Conservation (phyloP, 2,888 invertebrate species). For the Eugnorisma glareosa region DNA sequence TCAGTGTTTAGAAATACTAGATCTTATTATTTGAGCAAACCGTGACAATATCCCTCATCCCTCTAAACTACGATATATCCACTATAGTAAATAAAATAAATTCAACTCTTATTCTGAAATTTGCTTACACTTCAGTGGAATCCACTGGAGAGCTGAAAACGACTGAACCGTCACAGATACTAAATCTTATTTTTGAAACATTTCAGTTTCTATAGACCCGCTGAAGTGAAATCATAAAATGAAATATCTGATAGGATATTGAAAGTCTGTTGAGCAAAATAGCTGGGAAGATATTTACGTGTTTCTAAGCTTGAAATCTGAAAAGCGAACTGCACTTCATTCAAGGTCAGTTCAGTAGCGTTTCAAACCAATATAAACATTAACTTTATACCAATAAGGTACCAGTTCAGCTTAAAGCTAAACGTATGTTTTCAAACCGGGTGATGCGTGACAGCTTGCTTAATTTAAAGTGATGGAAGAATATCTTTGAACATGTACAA, state of each 20-base stretch:
- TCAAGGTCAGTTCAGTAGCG: not conserved
- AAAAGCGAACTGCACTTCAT: not conserved
- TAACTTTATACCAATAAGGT: not conserved
- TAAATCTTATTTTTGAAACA: conserved; percentile 35
- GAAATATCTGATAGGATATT: conserved; percentile 18
- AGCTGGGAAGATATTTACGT: not conserved
- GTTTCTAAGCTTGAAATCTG: not conserved
- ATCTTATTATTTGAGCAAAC: not conserved
- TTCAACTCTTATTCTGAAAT: conserved; percentile 2
- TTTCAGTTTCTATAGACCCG: conserved; percentile 28
- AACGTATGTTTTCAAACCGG: not conserved
- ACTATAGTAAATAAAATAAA: conserved; percentile 33
- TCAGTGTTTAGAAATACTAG: not conserved
- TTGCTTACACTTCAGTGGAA: conserved; percentile 27
- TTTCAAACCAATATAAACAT: not conserved
- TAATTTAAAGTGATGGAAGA: not conserved
- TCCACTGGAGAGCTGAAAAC: conserved; percentile 31
- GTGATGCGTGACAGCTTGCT: not conserved
- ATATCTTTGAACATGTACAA: not conserved
- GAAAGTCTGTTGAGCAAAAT: not conserved
- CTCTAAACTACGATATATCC: not conserved
- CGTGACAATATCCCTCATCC: too few relatives aligned
- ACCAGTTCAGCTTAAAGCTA: not conserved
- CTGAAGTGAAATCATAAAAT: conserved; percentile 36
- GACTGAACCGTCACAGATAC: conserved; percentile 42